A percentile compares a stretch with the other conserved stretches of the same genome.
Evolutionary conservation across 2,888 invertebrate genomes (phyloP).

Genomic region (Dicranocentrus wangi): DNA sequence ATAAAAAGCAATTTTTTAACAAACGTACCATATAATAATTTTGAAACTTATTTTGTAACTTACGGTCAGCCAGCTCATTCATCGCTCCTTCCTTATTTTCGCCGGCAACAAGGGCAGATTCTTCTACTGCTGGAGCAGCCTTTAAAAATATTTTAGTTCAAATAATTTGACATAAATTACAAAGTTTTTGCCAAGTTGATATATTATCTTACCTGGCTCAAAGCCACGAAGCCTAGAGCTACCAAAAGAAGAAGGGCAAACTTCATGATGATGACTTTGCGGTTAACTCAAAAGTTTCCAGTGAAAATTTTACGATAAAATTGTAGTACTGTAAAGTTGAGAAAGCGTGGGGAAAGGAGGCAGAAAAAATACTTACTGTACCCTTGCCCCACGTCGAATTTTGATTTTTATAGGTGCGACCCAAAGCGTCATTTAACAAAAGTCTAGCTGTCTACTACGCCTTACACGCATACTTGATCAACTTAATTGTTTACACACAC

Average conservation of each 20-base stretch:
- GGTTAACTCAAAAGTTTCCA: no score
- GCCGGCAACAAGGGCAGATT: neutral
- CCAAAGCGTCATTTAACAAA: no score
- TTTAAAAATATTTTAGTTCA: neutral
- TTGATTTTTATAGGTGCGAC: no score
- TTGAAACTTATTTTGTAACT: neutral
- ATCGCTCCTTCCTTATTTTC: neutral
- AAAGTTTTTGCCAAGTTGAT: neutral
- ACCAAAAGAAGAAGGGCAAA: slow-evolving; percentile 16
- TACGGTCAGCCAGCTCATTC: slow-evolving; percentile 30
- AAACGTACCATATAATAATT: slow-evolving; percentile 8
- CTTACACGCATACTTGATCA: no score
- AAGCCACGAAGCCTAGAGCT: slow-evolving; percentile 36
- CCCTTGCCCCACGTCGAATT: no score
- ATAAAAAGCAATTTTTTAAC: neutral
- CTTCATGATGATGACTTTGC: slow-evolving; percentile 46
- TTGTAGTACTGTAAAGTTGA: no score
- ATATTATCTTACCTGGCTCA: neutral
- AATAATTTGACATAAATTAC: neutral
- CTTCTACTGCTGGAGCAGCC: slow-evolving; percentile 2
- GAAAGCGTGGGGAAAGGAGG: no score
- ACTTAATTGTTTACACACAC: no score
- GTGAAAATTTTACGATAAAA: no score
- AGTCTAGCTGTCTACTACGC: no score
- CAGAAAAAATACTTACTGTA: no score